Conservation (phyloP, 1,140 invertebrate genomes). For the Leptinotarsa defecta region DNA sequence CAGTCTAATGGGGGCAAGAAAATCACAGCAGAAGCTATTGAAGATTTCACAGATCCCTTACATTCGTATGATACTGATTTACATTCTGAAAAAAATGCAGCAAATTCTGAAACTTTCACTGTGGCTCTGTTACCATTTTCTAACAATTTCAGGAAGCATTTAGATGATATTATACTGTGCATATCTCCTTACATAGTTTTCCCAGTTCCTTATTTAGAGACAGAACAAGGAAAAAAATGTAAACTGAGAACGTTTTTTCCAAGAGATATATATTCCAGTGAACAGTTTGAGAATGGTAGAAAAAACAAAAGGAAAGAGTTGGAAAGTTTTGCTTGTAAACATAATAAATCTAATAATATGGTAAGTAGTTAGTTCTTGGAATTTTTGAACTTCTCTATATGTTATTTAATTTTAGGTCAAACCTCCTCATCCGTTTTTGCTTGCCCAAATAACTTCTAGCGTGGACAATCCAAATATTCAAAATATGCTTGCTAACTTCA, state of each 20-base stretch:
- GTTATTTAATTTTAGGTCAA: conserved; percentile 34
- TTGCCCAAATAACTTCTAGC: conserved; percentile 68
- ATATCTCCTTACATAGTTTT: conserved; percentile 87
- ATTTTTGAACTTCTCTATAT: not conserved
- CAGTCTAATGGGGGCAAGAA: conserved; percentile 33
- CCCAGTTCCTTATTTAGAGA: conserved; percentile 86
- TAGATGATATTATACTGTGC: conserved; percentile 78
- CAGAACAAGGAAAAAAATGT: conserved; percentile 79
- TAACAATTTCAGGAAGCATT: conserved; percentile 74
- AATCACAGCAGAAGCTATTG: conserved; percentile 40
- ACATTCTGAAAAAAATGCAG: conserved; percentile 43
- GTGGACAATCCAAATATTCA: conserved; percentile 71
- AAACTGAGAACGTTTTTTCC: conserved; percentile 78
- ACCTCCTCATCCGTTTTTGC: conserved; percentile 74
- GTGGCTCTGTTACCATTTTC: conserved; percentile 67
- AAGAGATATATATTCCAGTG: conserved; percentile 78
- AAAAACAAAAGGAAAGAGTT: conserved; percentile 45
- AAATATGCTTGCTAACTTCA: conserved; percentile 79
- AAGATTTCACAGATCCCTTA: conserved; percentile 73
- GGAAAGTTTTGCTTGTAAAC: conserved; percentile 27
- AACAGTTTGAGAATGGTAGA: conserved; percentile 56
- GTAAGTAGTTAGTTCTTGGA: not conserved
- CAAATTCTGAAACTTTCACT: conserved; percentile 44
- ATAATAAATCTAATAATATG: not conserved
- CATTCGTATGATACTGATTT: conserved; percentile 66